Base-by-base conservation (phyloP, 2,888 invertebrate species). In the Rotaria sp. region DNA sequence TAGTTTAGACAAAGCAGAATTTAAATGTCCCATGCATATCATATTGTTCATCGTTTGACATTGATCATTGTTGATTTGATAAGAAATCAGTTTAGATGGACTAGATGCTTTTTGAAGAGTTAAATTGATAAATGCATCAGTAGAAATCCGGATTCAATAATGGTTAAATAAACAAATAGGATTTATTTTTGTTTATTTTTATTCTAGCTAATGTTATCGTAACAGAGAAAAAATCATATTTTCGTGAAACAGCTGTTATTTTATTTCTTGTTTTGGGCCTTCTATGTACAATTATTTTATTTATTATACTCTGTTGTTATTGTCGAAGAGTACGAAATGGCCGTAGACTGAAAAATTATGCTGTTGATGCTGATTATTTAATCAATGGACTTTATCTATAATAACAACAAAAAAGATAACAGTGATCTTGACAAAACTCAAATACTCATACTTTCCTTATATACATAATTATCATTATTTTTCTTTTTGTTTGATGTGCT, bases 341-440 rank as follows among this genome's bases (percentile, higher is more conserved):
- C 4, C 41, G 41, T 1, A 80, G 15, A 45, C 3, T 2, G 11
- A 80, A 80, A 80, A 45, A 41, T n/a, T 45, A 45, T n/a, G 8
- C 80, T 24, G n/a, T 45, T 41, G 80, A 80, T n/a, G 80, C 38
- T 38, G 80, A 80, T 80, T 80, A 80, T 80, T 45, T 80, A n/a
- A 80, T 80, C n/a, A 80, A 80, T 80, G 80, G 80, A 13, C 45
- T 80, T 41, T 80, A 80, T 45, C n/a, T 80, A 0, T 80, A 80
- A 38, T 30, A 30, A 30, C 5, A 45, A 45, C 45, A 45, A 50
- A 50, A 50, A 3, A 2, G 0, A 21, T 30, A 30, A 67, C 67
- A 67, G 67, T 67, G 67, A 67, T 67, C 67, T 67, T 67, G 0
- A 59, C 30, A 55, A 7, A 10, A 55, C 8, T 10, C 26, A 55